These are phyloP conservation scores for Cassiopea xamachana DNA, from an alignment of 30 jellyfish, hydroid and myxozoan genomes.

Conservation along the genomic window DNA sequence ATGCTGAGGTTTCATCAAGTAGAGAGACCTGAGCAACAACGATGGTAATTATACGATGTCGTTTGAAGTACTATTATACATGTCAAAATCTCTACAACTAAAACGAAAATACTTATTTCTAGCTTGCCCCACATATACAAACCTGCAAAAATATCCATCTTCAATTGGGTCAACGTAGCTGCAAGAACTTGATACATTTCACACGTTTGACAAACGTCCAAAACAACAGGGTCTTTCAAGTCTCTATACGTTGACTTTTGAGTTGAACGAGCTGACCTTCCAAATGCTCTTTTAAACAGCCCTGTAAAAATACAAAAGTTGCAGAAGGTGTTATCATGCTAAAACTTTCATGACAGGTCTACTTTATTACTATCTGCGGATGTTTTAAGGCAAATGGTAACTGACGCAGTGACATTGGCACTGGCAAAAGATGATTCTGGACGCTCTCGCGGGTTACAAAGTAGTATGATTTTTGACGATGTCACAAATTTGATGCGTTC, in stretches of 20 bases:
- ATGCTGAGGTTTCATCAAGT: too few species aligned
- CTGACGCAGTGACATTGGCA: too few species aligned
- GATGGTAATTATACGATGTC: too few species aligned
- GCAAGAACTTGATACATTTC: constrained; percentile 81
- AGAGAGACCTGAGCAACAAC: too few species aligned
- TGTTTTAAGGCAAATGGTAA: too few species aligned
- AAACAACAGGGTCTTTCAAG: constrained; percentile 86
- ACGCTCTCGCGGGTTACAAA: too few species aligned
- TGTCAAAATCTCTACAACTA: too few species aligned
- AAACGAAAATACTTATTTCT: too few species aligned
- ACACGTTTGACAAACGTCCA: constrained; percentile 88
- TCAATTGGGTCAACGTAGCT: constrained; percentile 79
- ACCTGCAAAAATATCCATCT: constrained; percentile 94
- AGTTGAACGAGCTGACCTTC: constrained; percentile 58
- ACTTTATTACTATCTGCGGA: neutral
- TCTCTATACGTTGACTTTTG: constrained; percentile 66
- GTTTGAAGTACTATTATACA: too few species aligned
- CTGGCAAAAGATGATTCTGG: too few species aligned
- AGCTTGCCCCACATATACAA: constrained; percentile 1
- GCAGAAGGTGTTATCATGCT: neutral
- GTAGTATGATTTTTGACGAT: too few species aligned
- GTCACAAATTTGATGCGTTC: too few species aligned
- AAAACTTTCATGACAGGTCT: neutral
- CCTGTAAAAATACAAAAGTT: constrained; percentile 43
- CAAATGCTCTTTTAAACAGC: constrained; percentile 83